Evolutionary conservation across 2,797 vertebrate genomes (phyloP), one percentile per base, ranked within the genome.

Genomic region (Lutra lutra): DNA sequence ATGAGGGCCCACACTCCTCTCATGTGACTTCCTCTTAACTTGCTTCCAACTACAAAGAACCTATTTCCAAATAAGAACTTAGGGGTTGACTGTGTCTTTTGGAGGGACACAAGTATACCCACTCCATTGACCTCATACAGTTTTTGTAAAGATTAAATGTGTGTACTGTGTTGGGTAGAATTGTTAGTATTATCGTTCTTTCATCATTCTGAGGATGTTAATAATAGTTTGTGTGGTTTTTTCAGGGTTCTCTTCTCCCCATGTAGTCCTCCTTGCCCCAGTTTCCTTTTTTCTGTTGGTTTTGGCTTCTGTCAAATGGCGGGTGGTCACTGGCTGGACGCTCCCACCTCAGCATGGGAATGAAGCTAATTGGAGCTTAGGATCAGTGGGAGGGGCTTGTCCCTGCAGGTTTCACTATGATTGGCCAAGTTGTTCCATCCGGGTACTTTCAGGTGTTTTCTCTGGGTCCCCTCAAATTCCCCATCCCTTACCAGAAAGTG

Each of bases 321-420:
- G 2, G 0, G 25, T 32, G 46, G 21, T 1, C 66, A 38, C 58
- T 10, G 14, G 35, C 51, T 43, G 46, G 25, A 9, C 0, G 3
- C 32, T 23, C 40, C 14, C 29, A 12, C 32, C 15, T 18, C 15
- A 2, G 0, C 8, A 2, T 0, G 40, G 58, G 6, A 17, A 10
- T 27, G 25, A 11, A 48, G 72, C 21, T 43, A 43, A 56, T 18
- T 25, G 51, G 51, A 48, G 51, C 17, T 64, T 27, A 35, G 64
- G 21, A 18, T 20, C 2, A 3, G 8, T 23, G 32, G 75, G 68
- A 4, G 14, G 86, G 9, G 54, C 60, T 40, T 75, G 43, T 35
- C 35, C 27, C 0, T 3, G 35, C 20, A 27, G n/a, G 11, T 23
- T 32, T 32, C 43, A 68, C 58, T 77, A 27, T 66, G 56, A 75